Evolutionary conservation across 2,888 invertebrate genomes (phyloP).

Genomic region (Caenorhabditis plicata): DNA sequence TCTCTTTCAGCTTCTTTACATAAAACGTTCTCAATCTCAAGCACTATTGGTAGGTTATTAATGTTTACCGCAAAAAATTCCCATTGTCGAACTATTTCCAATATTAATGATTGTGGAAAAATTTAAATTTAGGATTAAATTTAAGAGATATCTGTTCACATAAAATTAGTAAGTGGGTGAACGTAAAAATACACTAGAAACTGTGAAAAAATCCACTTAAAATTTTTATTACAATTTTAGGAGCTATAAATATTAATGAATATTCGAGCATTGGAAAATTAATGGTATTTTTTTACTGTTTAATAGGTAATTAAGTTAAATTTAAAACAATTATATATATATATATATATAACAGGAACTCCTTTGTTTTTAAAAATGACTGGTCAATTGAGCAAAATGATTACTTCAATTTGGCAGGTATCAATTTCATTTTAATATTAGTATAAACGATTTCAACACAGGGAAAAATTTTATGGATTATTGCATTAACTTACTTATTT

Average conservation of each 20-base stretch:
- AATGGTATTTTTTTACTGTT: constrained; percentile 52
- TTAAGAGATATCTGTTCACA: no score
- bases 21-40: constrained; percentile 52
- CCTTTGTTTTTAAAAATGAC: constrained; percentile 38
- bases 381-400: constrained; percentile 32
- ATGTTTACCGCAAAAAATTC: no score
- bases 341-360: no score
- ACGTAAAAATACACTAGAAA: background rate
- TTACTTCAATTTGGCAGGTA: constrained; percentile 36
- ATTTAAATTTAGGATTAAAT: no score
- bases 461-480: constrained; percentile 42
- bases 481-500: constrained; percentile 46
- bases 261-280: constrained; percentile 50
- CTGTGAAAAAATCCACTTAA: background rate
- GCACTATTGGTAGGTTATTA: constrained; percentile 51
- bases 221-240: constrained; percentile 22
- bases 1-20: constrained; percentile 47
- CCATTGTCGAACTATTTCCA: background rate
- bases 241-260: constrained; percentile 54
- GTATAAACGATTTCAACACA: background rate
- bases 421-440: background rate
- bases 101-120: no score
- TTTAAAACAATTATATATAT: no score
- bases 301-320: constrained; percentile 39
- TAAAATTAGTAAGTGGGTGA: no score